Base-by-base conservation (phyloP, 2,797 vertebrate genomes). In the Morus bassanus region DNA sequence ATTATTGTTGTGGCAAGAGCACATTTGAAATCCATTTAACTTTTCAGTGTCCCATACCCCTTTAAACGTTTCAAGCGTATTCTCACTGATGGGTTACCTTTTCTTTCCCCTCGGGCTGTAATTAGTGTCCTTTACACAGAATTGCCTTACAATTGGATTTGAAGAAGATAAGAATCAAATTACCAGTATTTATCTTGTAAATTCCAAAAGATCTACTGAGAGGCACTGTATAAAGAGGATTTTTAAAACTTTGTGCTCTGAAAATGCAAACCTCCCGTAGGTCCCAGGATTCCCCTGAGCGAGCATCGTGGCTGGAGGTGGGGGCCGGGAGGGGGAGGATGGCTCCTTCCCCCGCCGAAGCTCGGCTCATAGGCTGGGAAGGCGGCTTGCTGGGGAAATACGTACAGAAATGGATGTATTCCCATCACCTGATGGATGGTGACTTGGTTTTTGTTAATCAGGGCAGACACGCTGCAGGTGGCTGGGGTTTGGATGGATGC, bases 141-240 rank as follows among this genome's bases (percentile, higher is more conserved):
- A 98, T 98, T 98, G 98, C 98, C 97, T 98, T 96, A 97, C 97
- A 98, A 98, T 98, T 98, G 98, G 97, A 98, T 98, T 98, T 98
- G 97, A 97, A 97, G 97, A 97, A 98, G 98, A 98, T 98, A 98
- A 98, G 98, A 98, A 98, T 98, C 98, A 98, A 98, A 98, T 98
- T 98, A 98, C 98, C 96, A 98, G 98, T 98, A 98, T 98, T 98
- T 98, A 98, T 98, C 98, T 98, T 98, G 98, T 98, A 98, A 98
- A 98, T 98, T 98, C 98, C 97, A 96, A 96, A 98, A 98, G 98
- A 98, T 97, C 97, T 98, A 96, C 97, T 89, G 97, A 98, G 93
- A 98, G 96, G 96, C 97, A 95, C 89, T 96, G 97, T 98, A 98
- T 98, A 97, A 91, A 97, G 96, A 97, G 88, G 96, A 81, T 97